Conservation (phyloP, 1,140 invertebrate genomes). For the Steinernema khuongi region DNA sequence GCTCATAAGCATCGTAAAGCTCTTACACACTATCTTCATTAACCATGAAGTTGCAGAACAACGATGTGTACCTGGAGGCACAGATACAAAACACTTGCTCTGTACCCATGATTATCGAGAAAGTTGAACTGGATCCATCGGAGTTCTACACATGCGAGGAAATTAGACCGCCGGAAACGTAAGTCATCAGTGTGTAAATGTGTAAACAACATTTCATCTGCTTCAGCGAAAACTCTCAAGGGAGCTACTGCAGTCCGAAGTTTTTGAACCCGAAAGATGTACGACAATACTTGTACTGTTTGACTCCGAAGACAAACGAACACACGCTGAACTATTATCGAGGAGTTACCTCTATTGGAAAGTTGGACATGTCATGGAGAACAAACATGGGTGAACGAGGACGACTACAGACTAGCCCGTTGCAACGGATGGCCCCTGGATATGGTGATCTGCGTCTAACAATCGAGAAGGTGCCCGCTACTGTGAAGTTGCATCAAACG, state of each 20-base stretch:
- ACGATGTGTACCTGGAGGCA: slow-evolving; percentile 93
- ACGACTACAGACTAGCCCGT: slow-evolving; percentile 84
- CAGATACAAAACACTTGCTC: slow-evolving; percentile 90
- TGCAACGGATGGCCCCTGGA: slow-evolving; percentile 81
- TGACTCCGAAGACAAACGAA: slow-evolving; percentile 69
- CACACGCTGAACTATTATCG: slow-evolving; percentile 23
- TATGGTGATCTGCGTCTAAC: slow-evolving; percentile 79
- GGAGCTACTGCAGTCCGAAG: slow-evolving; percentile 6
- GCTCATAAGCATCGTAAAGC: no score
- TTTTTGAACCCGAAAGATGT: slow-evolving; percentile 65
- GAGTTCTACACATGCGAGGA: slow-evolving; percentile 69
- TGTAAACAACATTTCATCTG: no score
- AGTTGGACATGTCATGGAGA: slow-evolving; percentile 93
- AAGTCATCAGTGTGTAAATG: no score
- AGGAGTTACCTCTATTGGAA: slow-evolving; percentile 79
- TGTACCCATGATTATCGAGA: slow-evolving; percentile 80
- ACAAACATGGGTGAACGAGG: slow-evolving; percentile 90
- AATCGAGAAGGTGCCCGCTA: slow-evolving; percentile 74
- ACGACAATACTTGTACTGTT: slow-evolving; percentile 86
- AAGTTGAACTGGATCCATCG: slow-evolving; percentile 82
- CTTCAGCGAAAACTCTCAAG: not conserved
- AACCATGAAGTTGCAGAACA: slow-evolving; percentile 65
- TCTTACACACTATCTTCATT: not conserved
- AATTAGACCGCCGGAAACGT: slow-evolving; percentile 50
- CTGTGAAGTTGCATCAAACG: slow-evolving; percentile 73